A percentile compares a stretch with the other conserved stretches of the same genome.
Evolutionary conservation across 2,113 vertebrate genomes (phyloP).

Genomic region (Danionella cerebrum): DNA sequence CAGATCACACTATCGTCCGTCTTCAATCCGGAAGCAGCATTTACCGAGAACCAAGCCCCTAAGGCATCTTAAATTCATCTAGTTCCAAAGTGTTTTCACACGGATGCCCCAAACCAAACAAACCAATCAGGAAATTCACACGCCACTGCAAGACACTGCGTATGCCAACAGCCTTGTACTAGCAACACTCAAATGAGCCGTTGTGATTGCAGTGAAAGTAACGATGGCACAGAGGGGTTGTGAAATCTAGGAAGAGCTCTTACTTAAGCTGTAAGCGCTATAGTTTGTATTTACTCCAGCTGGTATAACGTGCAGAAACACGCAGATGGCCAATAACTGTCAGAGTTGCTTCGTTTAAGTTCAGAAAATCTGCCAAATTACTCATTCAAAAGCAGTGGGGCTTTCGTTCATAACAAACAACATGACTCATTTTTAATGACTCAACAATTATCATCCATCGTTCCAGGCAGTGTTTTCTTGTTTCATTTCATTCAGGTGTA

Average conservation of each 20-base stretch:
- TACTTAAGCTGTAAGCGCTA: background rate
- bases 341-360: background rate
- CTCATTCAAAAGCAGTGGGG: slow-evolving; percentile 8
- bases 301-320: slow-evolving; percentile 1
- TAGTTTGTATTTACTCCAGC: slow-evolving; percentile 20
- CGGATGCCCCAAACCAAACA: background rate
- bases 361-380: background rate
- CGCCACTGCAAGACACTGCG: background rate
- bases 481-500: background rate
- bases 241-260: background rate
- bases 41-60: background rate
- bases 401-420: background rate
- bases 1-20: too few species aligned
- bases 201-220: background rate
- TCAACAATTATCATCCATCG: background rate
- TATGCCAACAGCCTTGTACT: background rate
- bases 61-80: background rate
- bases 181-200: background rate
- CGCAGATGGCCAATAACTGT: slow-evolving; percentile 30
- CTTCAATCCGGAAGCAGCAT: too few species aligned
- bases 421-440: background rate
- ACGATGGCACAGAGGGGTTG: background rate
- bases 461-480: background rate
- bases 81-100: background rate
- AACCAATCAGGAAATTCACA: background rate